Conservation (phyloP, 2,113 vertebrate species). For the Boulengerochromis microlepis region DNA sequence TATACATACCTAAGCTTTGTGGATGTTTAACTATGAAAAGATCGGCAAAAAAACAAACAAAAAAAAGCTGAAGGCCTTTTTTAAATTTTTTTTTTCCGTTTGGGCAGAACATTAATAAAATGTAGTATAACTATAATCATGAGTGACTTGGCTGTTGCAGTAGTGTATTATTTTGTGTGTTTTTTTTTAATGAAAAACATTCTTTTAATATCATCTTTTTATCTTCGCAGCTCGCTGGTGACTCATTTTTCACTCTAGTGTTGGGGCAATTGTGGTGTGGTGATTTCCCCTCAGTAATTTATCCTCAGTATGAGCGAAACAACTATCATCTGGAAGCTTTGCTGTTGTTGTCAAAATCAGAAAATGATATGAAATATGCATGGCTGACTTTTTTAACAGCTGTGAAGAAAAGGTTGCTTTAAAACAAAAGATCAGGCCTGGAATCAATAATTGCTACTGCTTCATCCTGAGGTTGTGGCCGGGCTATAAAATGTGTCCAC, state of each 20-base stretch:
- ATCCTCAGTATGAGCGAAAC: background rate
- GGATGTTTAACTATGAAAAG: background rate
- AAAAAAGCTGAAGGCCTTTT: background rate
- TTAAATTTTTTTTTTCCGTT: fast-evolving
- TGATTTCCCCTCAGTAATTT: background rate
- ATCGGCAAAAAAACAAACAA: background rate
- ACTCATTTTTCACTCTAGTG: background rate
- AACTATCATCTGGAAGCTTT: background rate
- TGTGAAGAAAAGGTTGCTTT: background rate
- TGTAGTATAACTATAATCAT: background rate
- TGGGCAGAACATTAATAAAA: background rate
- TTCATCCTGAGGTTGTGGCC: background rate
- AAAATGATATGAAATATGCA: background rate
- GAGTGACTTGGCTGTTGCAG: background rate
- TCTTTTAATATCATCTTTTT: background rate
- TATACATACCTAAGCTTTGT: background rate
- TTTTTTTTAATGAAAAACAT: background rate
- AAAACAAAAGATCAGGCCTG: background rate
- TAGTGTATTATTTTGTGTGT: fast-evolving
- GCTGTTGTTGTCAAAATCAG: background rate
- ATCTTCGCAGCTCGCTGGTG: background rate
- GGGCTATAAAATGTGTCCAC: background rate
- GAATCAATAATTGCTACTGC: background rate
- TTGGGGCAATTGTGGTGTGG: background rate
- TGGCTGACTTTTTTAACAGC: background rate